Evolutionary conservation across 2,113 vertebrate genomes (phyloP), one percentile per base, ranked within the genome.

Genomic region (Sturnira hondurensis): DNA sequence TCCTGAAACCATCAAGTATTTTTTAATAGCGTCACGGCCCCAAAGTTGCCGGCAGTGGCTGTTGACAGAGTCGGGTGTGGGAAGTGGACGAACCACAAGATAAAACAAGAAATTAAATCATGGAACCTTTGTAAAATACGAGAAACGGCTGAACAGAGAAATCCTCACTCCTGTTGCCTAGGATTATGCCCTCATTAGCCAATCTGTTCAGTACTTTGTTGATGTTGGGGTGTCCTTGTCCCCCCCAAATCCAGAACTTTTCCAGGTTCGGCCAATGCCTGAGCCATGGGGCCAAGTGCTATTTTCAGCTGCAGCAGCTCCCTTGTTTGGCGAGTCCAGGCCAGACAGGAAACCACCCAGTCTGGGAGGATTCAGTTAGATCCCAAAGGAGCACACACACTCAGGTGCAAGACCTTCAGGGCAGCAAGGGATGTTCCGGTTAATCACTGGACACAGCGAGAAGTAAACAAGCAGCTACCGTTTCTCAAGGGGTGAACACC

Each of bases 301-400:
- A 28, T 71, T 96, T 97, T 96, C 74, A 81, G 78, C 95, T 96
- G 98, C 97, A 97, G 97, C 96, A 86, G 92, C 89, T 94, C 63
- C 84, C 94, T 95, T 98, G 97, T 98, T 98, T 98, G 96, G 93
- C 77, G 63, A 92, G 94, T 87, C 89, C 68, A 97, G 94, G 96
- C 97, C 96, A 98, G 97, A 98, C 98, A 98, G 98, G 98, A 98
- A 99, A 97, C 97, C 95, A 96, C 95, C 94, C 98, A 97, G 98
- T 98, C 98, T 95, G 97, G 87, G 97, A 96, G 71, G 90, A 92
- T 87, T 78, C 1, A 20, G 76, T 70, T 65, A 96, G 97, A 98
- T 95, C 97, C 97, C 76, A 28, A 43, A 91, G 96, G 91, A 97
- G 95, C 97, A 97, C 50, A 96, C 89, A 98, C 95, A 43, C 83